A percentile compares a stretch with the other conserved stretches of the same genome.
These are phyloP conservation scores for Temnothorax nylanderi DNA, from an alignment of 1,140 invertebrate genomes.

Conservation along the genomic window DNA sequence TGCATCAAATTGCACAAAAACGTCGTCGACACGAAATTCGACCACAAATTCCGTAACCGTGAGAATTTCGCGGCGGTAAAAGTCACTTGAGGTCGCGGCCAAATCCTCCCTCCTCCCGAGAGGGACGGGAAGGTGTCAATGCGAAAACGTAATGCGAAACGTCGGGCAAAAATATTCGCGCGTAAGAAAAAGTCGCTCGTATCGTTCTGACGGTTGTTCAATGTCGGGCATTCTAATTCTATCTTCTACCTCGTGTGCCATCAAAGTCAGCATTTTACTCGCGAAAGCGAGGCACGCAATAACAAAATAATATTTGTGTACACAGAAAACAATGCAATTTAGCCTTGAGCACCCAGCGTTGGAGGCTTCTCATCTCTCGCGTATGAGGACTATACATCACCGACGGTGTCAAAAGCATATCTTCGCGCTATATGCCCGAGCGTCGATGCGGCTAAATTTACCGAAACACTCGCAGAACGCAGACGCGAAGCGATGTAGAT, in stretches of 20 bases:
- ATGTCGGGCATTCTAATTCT: neutral
- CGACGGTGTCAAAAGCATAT: constrained; percentile 55
- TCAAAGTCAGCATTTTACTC: constrained; percentile 13
- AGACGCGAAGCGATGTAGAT: constrained; percentile 33
- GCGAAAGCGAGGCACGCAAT: neutral
- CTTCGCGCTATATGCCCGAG: constrained; percentile 20
- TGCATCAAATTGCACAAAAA: neutral
- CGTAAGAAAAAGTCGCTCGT: constrained; percentile 3
- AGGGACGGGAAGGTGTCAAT: too few relatives aligned
- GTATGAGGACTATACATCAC: constrained; percentile 55
- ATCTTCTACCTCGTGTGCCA: too few relatives aligned
- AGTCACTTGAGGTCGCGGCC: neutral
- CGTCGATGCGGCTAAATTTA: constrained; percentile 53
- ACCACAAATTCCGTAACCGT: neutral
- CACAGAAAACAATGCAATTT: constrained; percentile 51
- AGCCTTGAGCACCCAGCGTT: constrained; percentile 28
- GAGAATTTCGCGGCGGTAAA: neutral
- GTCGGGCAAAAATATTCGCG: neutral
- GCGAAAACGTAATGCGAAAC: neutral
- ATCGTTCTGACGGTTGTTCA: neutral
- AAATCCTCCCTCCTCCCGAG: neutral
- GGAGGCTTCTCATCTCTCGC: constrained; percentile 27
- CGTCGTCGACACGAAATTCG: neutral
- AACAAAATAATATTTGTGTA: constrained; percentile 59
- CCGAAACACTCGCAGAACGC: constrained; percentile 37